phyloP scores from a whole-genome alignment of 2,888 invertebrate genomes.

The Drosophila anomalata region DNA sequence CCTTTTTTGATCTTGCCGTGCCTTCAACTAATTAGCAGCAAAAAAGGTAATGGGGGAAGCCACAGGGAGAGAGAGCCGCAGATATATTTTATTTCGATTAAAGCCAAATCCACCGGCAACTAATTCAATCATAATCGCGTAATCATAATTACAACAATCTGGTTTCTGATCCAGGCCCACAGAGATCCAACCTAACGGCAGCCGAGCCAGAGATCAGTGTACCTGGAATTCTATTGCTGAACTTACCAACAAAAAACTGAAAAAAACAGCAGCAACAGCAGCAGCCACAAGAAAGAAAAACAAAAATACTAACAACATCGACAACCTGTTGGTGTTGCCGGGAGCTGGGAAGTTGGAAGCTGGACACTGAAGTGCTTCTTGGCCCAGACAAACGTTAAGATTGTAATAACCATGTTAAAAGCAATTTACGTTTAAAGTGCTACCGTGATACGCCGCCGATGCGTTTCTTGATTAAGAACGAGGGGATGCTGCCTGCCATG shows the following conservation, averaged over 20 bases:
- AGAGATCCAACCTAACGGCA: constrained; percentile 20
- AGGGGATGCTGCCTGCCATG: constrained; percentile 16
- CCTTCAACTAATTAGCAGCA: constrained; percentile 70
- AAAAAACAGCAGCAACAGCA: constrained; percentile 16
- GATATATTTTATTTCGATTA: constrained; percentile 63
- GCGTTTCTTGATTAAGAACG: constrained; percentile 80
- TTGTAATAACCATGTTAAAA: constrained; percentile 82
- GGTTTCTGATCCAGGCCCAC: constrained; percentile 8
- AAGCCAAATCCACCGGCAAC: constrained; percentile 67
- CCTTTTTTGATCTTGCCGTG: constrained; percentile 46
- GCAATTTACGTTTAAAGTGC: constrained; percentile 83
- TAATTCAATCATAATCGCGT: constrained; percentile 76
- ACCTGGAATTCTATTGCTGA: constrained; percentile 50
- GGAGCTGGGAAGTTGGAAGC: constrained; percentile 1
- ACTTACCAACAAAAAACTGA: constrained; percentile 17
- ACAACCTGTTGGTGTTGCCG: constrained; percentile 66
- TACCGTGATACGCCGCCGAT: constrained; percentile 83
- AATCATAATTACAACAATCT: constrained; percentile 77
- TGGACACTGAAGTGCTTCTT: constrained; percentile 64
- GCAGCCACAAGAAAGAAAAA: constrained; percentile 8
- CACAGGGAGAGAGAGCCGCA: neutral
- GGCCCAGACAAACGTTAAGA: constrained; percentile 78
- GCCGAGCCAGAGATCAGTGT: constrained; percentile 13
- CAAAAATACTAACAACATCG: constrained; percentile 39
- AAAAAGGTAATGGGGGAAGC: constrained; percentile 11